Evolutionary conservation across 1,140 invertebrate species (phyloP).

Genomic region (Halotydeus destructor): DNA sequence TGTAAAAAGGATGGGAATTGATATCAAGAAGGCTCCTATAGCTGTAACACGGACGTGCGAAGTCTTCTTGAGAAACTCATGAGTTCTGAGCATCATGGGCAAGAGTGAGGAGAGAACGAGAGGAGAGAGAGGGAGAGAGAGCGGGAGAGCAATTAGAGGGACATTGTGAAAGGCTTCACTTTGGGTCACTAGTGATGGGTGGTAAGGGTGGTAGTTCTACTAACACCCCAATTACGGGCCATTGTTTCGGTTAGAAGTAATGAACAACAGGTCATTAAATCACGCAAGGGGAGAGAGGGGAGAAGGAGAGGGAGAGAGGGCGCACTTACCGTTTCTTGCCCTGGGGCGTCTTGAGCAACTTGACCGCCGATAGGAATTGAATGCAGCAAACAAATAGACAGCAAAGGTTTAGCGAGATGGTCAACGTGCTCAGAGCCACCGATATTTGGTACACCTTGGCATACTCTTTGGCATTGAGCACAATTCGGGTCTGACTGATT

Average conservation of each 20-base stretch:
- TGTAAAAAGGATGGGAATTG: slow-evolving; percentile 75
- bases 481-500: slow-evolving; percentile 20
- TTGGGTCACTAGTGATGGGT: not conserved
- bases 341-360: slow-evolving; percentile 54
- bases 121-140: not conserved
- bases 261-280: too few relatives aligned
- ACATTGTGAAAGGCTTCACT: not conserved
- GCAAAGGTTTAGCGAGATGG: slow-evolving; percentile 63
- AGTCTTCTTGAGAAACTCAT: slow-evolving; percentile 72
- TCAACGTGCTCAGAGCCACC: slow-evolving; percentile 60
- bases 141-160: not conserved
- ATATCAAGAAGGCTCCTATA: slow-evolving; percentile 74
- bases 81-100: slow-evolving; percentile 43
- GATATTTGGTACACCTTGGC: slow-evolving; percentile 73
- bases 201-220: too few relatives aligned
- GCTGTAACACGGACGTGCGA: slow-evolving; percentile 70
- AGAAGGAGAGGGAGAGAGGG: too few relatives aligned
- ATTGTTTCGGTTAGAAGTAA: not conserved
- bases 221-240: too few relatives aligned
- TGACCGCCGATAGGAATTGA: slow-evolving; percentile 77
- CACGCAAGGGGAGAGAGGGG: too few relatives aligned
- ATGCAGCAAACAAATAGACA: slow-evolving; percentile 77
- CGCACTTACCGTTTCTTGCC: slow-evolving; percentile 33
- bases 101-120: not conserved
- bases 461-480: slow-evolving; percentile 47